phyloP scores from a whole-genome alignment of 1,140 invertebrate species.

The Sitophilus oryzae region DNA sequence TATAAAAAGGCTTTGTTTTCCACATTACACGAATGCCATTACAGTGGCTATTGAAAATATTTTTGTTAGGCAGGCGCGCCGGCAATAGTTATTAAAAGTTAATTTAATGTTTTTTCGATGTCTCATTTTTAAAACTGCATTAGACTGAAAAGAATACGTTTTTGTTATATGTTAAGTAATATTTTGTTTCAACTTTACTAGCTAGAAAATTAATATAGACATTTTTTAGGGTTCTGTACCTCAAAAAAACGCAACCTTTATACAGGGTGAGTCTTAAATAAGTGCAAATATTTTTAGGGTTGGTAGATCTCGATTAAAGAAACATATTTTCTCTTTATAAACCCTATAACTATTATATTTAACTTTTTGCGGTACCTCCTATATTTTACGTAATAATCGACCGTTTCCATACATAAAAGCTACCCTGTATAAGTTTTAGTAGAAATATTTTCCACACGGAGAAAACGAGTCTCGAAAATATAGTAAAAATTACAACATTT shows the following conservation, averaged over 20 bases:
- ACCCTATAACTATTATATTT: too few relatives aligned
- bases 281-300: background rate
- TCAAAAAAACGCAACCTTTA: background rate
- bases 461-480: too few relatives aligned
- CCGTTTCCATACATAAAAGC: too few relatives aligned
- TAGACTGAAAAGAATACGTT: background rate
- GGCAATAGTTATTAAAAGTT: background rate
- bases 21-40: too few relatives aligned
- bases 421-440: too few relatives aligned
- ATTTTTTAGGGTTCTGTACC: background rate
- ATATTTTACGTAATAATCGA: too few relatives aligned
- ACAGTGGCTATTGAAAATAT: background rate
- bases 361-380: too few relatives aligned
- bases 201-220: background rate
- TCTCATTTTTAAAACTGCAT: background rate
- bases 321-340: too few relatives aligned
- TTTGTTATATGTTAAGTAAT: background rate
- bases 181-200: background rate
- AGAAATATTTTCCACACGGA: too few relatives aligned
- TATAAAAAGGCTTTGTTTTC: background rate
- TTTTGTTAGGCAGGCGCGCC: background rate
- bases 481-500: too few relatives aligned
- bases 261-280: background rate
- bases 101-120: background rate
- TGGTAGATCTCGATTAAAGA: too few relatives aligned